Conservation (phyloP, 2,888 invertebrate genomes). For the Scaptomyza tumidula region DNA sequence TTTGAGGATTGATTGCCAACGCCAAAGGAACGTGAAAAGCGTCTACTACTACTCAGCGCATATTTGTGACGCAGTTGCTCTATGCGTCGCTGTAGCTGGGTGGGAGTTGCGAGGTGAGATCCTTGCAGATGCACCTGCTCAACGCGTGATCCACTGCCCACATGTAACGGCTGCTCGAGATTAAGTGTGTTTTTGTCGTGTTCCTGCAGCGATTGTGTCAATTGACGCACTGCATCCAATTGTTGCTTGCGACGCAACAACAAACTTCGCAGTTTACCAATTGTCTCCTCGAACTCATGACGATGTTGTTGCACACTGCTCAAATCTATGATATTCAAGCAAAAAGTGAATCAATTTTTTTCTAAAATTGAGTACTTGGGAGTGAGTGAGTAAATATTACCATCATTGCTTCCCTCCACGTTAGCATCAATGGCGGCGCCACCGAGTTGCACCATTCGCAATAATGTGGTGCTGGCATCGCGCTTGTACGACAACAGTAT, state of each 20-base stretch:
- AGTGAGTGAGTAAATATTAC: conserved; percentile 13
- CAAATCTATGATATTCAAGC: conserved; percentile 49
- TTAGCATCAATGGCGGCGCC: neutral
- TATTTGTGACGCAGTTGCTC: conserved; percentile 51
- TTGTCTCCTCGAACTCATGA: conserved; percentile 73
- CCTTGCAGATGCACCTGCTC: conserved; percentile 57
- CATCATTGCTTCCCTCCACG: conserved; percentile 56
- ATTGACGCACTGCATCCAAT: conserved; percentile 65
- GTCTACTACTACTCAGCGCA: conserved; percentile 19
- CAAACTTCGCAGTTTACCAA: conserved; percentile 68
- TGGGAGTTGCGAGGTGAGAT: conserved; percentile 66
- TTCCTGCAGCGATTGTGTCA: conserved; percentile 22
- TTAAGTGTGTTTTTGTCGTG: conserved; percentile 3
- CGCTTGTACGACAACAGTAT: conserved; percentile 66
- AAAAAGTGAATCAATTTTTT: neutral
- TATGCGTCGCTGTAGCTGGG: conserved; percentile 66
- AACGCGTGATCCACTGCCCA: conserved; percentile 52
- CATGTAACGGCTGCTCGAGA: conserved; percentile 40
- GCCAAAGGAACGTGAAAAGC: conserved; percentile 56
- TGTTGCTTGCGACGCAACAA: conserved; percentile 68
- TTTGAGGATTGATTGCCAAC: conserved; percentile 27
- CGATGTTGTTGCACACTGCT: conserved; percentile 71
- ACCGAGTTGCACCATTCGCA: conserved; percentile 78
- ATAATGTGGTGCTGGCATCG: conserved; percentile 42
- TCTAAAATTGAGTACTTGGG: no score